Conservation (phyloP, 1,140 invertebrate species). For the Papilio machaon region DNA sequence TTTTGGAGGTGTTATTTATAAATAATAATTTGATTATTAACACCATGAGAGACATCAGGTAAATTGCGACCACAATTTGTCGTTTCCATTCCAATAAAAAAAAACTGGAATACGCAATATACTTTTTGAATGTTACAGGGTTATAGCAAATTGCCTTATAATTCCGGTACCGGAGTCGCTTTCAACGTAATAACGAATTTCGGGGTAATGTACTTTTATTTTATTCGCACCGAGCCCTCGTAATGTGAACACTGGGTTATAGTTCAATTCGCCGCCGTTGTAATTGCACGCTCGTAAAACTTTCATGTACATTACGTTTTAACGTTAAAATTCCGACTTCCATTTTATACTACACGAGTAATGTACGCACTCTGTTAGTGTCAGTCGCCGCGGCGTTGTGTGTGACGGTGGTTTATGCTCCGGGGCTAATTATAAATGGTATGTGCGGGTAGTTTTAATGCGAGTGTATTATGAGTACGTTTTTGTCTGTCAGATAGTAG, state of each 20-base stretch:
- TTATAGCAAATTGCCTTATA: conserved; percentile 33
- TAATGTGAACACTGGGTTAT: conserved; percentile 47
- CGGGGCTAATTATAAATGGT: conserved; percentile 35
- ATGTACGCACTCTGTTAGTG: conserved; percentile 36
- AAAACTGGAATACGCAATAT: conserved; percentile 12
- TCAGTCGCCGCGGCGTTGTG: conserved; percentile 26
- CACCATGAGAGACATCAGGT: neutral
- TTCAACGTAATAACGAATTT: conserved; percentile 34
- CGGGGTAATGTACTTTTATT: conserved; percentile 40
- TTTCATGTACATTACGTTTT: conserved; percentile 42
- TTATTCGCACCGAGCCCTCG: conserved; percentile 43
- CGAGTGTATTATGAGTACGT: conserved; percentile 30
- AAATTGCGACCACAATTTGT: neutral
- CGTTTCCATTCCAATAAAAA: neutral
- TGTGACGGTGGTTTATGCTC: conserved; percentile 35
- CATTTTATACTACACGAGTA: conserved; percentile 31
- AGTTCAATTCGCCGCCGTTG: conserved; percentile 43
- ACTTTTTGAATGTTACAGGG: conserved; percentile 11
- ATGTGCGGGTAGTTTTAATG: conserved; percentile 34
- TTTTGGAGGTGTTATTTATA: neutral
- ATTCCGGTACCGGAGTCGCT: conserved; percentile 24
- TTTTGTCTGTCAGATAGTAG: conserved; percentile 33
- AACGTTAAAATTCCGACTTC: conserved; percentile 32
- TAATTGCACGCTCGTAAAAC: conserved; percentile 45
- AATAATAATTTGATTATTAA: neutral